phyloP scores from a whole-genome alignment of 2,797 vertebrate species.

The Hyperoplus lanceolatus region DNA sequence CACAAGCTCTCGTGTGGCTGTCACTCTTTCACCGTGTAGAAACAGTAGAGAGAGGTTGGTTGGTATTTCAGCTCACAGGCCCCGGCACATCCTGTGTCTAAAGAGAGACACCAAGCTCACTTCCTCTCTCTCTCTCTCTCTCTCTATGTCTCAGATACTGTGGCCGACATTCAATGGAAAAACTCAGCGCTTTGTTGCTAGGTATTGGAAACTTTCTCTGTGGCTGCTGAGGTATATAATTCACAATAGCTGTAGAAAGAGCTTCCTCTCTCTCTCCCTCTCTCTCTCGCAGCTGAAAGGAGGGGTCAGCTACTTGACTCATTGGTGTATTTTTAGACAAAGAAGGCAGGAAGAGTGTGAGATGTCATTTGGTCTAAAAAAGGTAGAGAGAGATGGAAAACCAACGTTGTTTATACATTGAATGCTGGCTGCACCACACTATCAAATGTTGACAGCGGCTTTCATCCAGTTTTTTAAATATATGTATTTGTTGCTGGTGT shows the following conservation, averaged over 20 bases:
- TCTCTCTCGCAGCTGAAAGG: conserved; percentile 54
- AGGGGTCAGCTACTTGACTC: conserved; percentile 75
- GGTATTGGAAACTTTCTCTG: conserved; percentile 87
- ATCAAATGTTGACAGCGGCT: conserved; percentile 8
- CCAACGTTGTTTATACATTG: conserved; percentile 59
- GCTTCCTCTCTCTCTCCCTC: conserved; percentile 65
- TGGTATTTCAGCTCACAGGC: conserved; percentile 79
- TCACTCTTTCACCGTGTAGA: conserved; percentile 78
- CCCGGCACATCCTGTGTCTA: conserved; percentile 86
- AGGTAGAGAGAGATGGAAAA: conserved; percentile 70
- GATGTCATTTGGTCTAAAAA: conserved; percentile 66
- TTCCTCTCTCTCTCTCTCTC: conserved; percentile 76
- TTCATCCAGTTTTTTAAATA: conserved; percentile 16
- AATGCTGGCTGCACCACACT: conserved; percentile 72
- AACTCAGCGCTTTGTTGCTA: conserved; percentile 79
- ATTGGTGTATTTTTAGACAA: conserved; percentile 83
- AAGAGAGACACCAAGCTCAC: conserved; percentile 77
- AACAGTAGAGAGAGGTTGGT: conserved; percentile 52
- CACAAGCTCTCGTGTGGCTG: conserved; percentile 68
- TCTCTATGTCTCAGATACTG: conserved; percentile 58
- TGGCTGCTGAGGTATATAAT: conserved; percentile 76
- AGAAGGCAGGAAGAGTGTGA: conserved; percentile 79
- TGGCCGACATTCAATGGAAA: conserved; percentile 84
- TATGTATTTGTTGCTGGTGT: not conserved
- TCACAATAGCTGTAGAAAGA: conserved; percentile 77